Evolutionary conservation across 2,888 invertebrate species (phyloP).

Genomic region (Drosophila melanosoma): DNA sequence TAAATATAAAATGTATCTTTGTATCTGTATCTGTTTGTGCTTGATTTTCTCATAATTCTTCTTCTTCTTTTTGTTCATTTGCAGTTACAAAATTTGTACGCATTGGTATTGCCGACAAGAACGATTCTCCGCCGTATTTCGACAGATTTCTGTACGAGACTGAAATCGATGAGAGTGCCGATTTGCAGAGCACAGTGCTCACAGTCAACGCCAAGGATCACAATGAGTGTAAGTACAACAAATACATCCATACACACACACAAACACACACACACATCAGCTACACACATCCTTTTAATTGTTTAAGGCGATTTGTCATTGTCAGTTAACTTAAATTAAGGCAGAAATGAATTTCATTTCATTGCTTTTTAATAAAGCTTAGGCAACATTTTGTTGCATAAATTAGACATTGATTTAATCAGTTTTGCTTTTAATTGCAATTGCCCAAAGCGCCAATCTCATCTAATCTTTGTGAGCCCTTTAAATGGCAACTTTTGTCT

Average conservation of each 20-base stretch:
- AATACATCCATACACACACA: not conserved
- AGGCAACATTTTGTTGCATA: constrained; percentile 49
- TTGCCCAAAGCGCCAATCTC: constrained; percentile 1
- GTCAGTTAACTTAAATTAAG: constrained; percentile 6
- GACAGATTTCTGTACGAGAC: constrained; percentile 98
- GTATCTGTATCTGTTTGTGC: constrained; percentile 21
- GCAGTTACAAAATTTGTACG: constrained; percentile 98
- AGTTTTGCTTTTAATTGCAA: constrained; percentile 50
- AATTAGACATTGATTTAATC: constrained; percentile 72
- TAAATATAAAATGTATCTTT: constrained; percentile 16
- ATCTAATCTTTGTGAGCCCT: not conserved
- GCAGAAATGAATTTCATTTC: constrained; percentile 35
- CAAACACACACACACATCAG: not conserved
- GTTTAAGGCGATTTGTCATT: constrained; percentile 50
- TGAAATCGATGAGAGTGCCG: constrained; percentile 98
- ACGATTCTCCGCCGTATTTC: constrained; percentile 99
- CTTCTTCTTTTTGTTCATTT: constrained; percentile 82
- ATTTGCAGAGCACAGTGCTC: constrained; percentile 97
- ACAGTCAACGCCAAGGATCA: constrained; percentile 99
- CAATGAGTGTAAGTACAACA: constrained; percentile 95
- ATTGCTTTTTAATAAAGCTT: constrained; percentile 29
- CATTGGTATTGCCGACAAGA: constrained; percentile 99
- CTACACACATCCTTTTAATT: constrained; percentile 13
- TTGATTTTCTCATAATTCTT: not conserved
- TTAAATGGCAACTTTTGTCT: not conserved